Evolutionary conservation across 1,140 invertebrate genomes (phyloP).

Genomic region (Drosophila watanabei): DNA sequence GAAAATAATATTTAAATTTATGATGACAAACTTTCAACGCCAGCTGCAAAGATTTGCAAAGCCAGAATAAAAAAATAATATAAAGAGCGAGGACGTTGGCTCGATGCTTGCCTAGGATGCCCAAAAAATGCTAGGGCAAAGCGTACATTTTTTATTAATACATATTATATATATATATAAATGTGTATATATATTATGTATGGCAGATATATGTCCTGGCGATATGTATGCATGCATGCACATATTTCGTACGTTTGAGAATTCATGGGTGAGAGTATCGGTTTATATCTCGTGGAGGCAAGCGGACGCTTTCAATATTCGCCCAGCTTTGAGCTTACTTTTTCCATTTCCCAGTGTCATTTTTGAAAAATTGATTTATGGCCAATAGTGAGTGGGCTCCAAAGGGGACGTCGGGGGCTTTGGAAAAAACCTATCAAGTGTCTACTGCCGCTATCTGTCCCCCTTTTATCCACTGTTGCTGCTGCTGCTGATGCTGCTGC

Average conservation of each 20-base stretch:
- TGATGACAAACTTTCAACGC: slow-evolving; percentile 80
- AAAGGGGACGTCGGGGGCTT: not conserved
- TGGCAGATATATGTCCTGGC: slow-evolving; percentile 17
- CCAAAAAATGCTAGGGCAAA: slow-evolving; percentile 60
- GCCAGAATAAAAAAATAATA: slow-evolving; percentile 8
- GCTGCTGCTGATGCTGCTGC: slow-evolving; percentile 11
- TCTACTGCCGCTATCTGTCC: slow-evolving; percentile 57
- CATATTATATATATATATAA: slow-evolving; percentile 13
- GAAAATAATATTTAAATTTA: slow-evolving; percentile 76
- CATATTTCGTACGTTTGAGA: slow-evolving; percentile 34
- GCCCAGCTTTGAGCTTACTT: slow-evolving; percentile 79
- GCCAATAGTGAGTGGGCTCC: slow-evolving; percentile 68
- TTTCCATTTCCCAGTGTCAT: slow-evolving; percentile 83
- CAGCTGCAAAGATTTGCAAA: slow-evolving; percentile 76
- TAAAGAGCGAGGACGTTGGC: slow-evolving; percentile 11
- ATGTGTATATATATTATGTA: slow-evolving; percentile 2
- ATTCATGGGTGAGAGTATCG: slow-evolving; percentile 43
- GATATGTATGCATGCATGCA: slow-evolving; percentile 38
- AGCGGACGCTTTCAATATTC: slow-evolving; percentile 70
- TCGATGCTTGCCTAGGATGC: slow-evolving; percentile 18
- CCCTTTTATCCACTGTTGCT: slow-evolving; percentile 3
- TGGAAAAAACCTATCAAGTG: slow-evolving; percentile 78
- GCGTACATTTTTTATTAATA: slow-evolving; percentile 68
- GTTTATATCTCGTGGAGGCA: slow-evolving; percentile 39
- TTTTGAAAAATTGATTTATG: slow-evolving; percentile 84